A percentile compares a stretch with the other conserved stretches of the same genome.
Evolutionary conservation across 2,797 vertebrate species (phyloP).

Genomic region (Diglossa cyanea): DNA sequence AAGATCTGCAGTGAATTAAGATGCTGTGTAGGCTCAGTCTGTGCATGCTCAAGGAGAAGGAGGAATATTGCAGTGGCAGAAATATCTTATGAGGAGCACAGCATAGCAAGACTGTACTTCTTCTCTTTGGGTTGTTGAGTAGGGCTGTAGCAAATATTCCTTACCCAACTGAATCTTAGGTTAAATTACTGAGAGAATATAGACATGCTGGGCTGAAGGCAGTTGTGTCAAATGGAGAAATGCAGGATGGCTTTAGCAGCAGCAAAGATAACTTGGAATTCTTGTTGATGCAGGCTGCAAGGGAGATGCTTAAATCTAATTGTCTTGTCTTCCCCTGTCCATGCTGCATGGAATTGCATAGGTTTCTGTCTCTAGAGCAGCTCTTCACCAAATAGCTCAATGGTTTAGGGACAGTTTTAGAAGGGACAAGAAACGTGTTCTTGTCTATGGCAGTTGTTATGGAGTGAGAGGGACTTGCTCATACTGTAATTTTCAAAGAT

Average conservation of each 20-base stretch:
- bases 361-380: not conserved
- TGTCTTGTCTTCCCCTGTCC: not conserved
- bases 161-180: not conserved
- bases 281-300: not conserved
- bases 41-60: not conserved
- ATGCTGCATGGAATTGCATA: not conserved
- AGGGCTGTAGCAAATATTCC: not conserved
- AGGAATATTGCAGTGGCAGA: not conserved
- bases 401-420: not conserved
- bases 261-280: not conserved
- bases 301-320: not conserved
- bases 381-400: not conserved
- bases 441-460: not conserved
- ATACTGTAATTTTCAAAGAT: not conserved
- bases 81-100: accelerated
- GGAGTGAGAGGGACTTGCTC: not conserved
- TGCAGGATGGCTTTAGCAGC: not conserved
- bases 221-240: not conserved
- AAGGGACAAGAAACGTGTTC: not conserved
- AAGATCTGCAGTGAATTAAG: not conserved
- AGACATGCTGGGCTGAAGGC: accelerated
- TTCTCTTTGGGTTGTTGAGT: accelerated
- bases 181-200: not conserved
- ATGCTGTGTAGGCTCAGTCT: not conserved
- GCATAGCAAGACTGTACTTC: accelerated